Conservation (phyloP, 2,888 invertebrate genomes). For the Pollenia angustigena region DNA sequence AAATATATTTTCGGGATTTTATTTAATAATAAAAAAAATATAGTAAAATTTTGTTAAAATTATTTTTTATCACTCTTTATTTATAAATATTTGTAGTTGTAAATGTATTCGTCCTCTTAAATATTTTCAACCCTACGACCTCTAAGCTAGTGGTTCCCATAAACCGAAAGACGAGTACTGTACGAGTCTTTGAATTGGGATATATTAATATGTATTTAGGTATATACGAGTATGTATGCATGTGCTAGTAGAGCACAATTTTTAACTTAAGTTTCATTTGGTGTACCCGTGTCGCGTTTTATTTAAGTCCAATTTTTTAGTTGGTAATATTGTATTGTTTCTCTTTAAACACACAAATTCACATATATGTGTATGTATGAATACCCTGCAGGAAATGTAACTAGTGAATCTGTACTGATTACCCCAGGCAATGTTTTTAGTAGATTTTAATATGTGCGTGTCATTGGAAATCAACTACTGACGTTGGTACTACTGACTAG, state of each 20-base stretch:
- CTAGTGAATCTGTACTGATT: no score
- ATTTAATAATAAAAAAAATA: neutral
- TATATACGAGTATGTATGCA: no score
- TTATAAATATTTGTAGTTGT: neutral
- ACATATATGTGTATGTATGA: neutral
- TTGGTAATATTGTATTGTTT: conserved; percentile 60
- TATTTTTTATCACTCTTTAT: conserved; percentile 1
- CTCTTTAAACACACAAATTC: neutral
- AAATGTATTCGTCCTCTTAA: neutral
- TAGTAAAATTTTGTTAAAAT: neutral
- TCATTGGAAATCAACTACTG: no score
- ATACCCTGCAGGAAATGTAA: no score
- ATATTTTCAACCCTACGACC: conserved; percentile 38
- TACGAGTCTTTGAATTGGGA: neutral
- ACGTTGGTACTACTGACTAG: no score
- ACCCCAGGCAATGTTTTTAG: no score
- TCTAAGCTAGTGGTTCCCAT: conserved; percentile 49
- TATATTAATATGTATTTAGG: neutral
- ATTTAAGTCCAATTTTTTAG: conserved; percentile 72
- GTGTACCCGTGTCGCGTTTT: conserved; percentile 78
- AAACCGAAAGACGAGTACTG: conserved; percentile 20
- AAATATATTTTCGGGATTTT: no score
- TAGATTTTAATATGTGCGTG: no score
- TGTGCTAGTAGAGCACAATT: neutral
- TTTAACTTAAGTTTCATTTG: conserved; percentile 44